Evolutionary conservation across 2,888 invertebrate species (phyloP), one percentile per base, ranked within the genome.

Genomic region (Chalcosyrphus nemorum): DNA sequence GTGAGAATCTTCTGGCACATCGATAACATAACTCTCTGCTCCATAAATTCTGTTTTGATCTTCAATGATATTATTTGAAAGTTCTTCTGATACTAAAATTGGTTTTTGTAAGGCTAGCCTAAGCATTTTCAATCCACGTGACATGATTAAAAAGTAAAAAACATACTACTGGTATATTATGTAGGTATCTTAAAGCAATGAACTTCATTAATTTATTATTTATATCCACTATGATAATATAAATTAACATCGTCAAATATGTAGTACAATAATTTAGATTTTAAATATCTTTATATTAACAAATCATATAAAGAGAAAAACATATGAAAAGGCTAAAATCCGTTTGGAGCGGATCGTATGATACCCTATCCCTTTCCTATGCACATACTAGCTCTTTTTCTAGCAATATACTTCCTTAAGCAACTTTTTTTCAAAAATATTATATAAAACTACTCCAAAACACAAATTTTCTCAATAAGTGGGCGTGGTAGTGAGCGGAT

Each of bases 101-200:
- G 9, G 35, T 21, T 21, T 11, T 9, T 56, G 11, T 38, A 56
- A 38, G 21, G 38, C 56, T 35, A 56, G 56, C 9, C 7, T 56
- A 19, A 38, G 56, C 56, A 56, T 56, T 56, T 38, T 24, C 38
- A 38, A 4, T n/a, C 38, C 35, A 56, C 56, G 32, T 56, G 56
- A 56, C 56, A 56, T 56, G 21, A 32, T 54, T 52, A 24, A 24
- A 24, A 24, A 24, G 4, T 24, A 24, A 24, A 24, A 4, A 24
- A 24, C 2, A 24, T 4, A 4, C 24, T n/a, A n/a, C n/a, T n/a
- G n/a, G n/a, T n/a, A 32, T 32, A 5, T 9, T 32, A 32, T 32
- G 11, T 32, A 32, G 32, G 32, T 32, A 32, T 32, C 32, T 32
- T 7, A 32, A 32, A 32, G 32, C 32, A 32, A 32, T 32, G 32